These are phyloP conservation scores for Psilopogon haemacephalus DNA, from an alignment of 2,113 vertebrate genomes.

Conservation along the genomic window DNA sequence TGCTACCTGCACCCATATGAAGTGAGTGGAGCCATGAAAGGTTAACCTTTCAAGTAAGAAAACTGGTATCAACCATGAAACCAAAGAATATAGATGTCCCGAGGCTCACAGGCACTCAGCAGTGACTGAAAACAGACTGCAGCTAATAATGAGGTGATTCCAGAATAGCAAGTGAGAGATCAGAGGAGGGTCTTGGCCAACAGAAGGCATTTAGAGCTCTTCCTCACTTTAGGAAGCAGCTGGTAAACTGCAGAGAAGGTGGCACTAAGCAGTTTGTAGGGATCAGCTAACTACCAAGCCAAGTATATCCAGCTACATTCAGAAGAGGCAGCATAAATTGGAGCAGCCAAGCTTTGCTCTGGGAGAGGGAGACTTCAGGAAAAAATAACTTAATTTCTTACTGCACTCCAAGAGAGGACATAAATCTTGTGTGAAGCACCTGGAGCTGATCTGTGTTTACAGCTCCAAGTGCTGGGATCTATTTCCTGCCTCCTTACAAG, in stretches of 20 bases:
- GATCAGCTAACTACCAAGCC: background rate
- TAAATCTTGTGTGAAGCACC: background rate
- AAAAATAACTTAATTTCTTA: background rate
- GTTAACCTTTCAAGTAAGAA: background rate
- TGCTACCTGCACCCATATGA: background rate
- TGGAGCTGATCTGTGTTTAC: background rate
- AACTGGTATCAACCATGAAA: background rate
- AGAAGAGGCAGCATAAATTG: background rate
- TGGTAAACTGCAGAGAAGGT: rapidly evolving
- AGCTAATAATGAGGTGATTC: background rate
- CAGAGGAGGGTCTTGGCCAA: background rate
- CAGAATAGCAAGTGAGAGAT: background rate
- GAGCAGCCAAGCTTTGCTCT: background rate
- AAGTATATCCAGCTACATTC: background rate
- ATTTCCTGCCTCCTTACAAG: background rate
- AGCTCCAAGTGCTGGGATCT: background rate
- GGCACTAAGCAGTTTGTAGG: background rate
- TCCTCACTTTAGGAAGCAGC: background rate
- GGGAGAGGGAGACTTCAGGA: background rate
- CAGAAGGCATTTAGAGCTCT: background rate
- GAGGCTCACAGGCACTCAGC: background rate
- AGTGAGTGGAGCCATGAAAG: background rate
- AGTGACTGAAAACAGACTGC: background rate
- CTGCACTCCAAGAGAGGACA: background rate
- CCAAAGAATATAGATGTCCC: background rate